Evolutionary conservation across 1,140 invertebrate genomes (phyloP), one percentile per base, ranked within the genome.

Genomic region (Zelostemma sp.): DNA sequence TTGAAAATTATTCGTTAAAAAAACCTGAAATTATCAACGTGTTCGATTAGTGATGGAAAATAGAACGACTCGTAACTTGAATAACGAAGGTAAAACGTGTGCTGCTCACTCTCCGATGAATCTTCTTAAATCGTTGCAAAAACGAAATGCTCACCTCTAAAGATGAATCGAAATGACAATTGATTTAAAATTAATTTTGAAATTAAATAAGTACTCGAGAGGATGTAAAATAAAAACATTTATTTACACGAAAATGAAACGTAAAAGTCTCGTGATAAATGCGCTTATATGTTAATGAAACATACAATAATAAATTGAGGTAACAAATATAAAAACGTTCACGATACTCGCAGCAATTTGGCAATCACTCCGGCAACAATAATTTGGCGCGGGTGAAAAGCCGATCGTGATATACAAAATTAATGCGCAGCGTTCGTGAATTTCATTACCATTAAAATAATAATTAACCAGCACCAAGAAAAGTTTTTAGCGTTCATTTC

Each of bases 171-270:
- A n/a, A n/a, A n/a, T n/a, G n/a, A n/a, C n/a, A n/a, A n/a, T n/a
- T n/a, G n/a, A n/a, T n/a, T n/a, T n/a, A n/a, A n/a, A n/a, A n/a
- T n/a, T n/a, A n/a, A n/a, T n/a, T n/a, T n/a, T n/a, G n/a, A 15
- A 45, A 54, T 40, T 8, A 40, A 49, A 21, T 49, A 31, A 46
- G 28, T 61, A 56, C 54, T 11, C 45, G 58, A 49, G 19, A 14
- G 15, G 35, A 47, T 68, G 55, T 73, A 59, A 63, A 76, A 76
- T 67, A 76, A 74, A 76, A 70, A 74, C 66, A 66, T 78, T 76
- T 76, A 75, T 71, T 75, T 73, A 76, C 73, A 75, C 53, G 67
- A 66, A 47, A 25, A 38, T 14, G 14, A 55, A 43, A 12, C 6
- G 3, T 28, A 3, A 8, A 28, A 8, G 3, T 28, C 25, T 8